Base-by-base conservation (phyloP, 2,797 vertebrate genomes). In the Chromis chromis region DNA sequence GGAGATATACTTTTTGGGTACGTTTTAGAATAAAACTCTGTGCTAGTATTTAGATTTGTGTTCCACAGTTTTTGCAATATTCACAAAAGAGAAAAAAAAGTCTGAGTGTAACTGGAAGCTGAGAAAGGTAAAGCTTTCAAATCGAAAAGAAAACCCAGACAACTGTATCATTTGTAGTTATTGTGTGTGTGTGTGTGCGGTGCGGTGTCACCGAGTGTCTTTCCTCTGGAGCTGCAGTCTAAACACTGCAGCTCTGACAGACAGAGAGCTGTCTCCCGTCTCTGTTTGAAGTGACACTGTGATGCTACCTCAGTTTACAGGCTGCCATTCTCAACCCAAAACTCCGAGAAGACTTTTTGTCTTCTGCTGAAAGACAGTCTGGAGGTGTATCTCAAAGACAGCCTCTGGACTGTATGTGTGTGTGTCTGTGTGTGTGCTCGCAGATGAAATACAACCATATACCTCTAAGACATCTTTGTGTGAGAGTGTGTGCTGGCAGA, bases 281-380 rank as follows among this genome's bases (percentile, higher is more conserved):
- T 66, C 22, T 4, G 67, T 86, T 60, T 87, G 83, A 88, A 85
- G 83, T 74, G 61, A 61, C 79, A 63, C 71, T 10, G 57, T 62
- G 72, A 82, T 68, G 70, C 75, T 39, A 57, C 53, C 67, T 24
- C 60, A 75, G 76, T 73, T 82, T 66, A 75, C 71, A 66, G 58
- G 28, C 68, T 24, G 50, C 49, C 49, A 11, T 61, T 58, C 71
- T 62, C 64, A 59, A 25, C 62, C 25, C 70, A 64, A 21, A 61
- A 65, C 61, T 79, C 70, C 44, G 17, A 74, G 70, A 70, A 76
- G 19, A 81, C 62, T 24, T 52, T 81, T 31, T 50, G 28, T 52
- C 19, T 67, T 57, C 75, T 67, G 63, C 31, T 42, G 42, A 57
- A 54, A 36, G 48, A 39, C 17, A 68, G 59, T 83, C 66, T 82